Evolutionary conservation across 2,888 invertebrate genomes (phyloP).

Genomic region (Bhutanitis thaidina): DNA sequence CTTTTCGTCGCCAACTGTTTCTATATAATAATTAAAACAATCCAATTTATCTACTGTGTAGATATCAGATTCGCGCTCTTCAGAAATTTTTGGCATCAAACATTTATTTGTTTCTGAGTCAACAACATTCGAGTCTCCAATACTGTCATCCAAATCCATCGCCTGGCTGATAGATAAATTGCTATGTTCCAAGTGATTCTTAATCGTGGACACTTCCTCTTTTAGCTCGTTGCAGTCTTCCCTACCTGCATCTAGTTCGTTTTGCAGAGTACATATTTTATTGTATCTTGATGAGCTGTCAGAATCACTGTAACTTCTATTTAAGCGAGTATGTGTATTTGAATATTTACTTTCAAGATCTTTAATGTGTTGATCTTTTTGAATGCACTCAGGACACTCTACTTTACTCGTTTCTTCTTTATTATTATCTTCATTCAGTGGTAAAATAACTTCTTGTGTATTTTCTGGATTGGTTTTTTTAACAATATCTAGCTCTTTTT

Average conservation of each 20-base stretch:
- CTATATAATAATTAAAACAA: slow-evolving; percentile 53
- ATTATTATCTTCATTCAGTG: background rate
- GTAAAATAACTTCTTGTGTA: background rate
- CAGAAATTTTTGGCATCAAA: slow-evolving; percentile 42
- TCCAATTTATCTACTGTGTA: slow-evolving; percentile 54
- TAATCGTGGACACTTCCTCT: slow-evolving; percentile 65
- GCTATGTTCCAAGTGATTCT: slow-evolving; percentile 58
- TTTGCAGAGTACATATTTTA: slow-evolving; percentile 64
- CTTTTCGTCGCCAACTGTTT: slow-evolving; percentile 47
- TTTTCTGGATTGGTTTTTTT: slow-evolving; percentile 37
- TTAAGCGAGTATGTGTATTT: slow-evolving; percentile 42
- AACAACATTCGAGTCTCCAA: slow-evolving; percentile 41
- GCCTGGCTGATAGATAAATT: slow-evolving; percentile 46
- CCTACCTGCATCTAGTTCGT: slow-evolving; percentile 59
- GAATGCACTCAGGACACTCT: slow-evolving; percentile 38
- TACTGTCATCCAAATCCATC: slow-evolving; percentile 60
- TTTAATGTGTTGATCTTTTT: slow-evolving; percentile 39
- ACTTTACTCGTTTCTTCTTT: slow-evolving; percentile 11
- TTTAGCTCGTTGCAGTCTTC: slow-evolving; percentile 67
- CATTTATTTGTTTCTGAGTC: slow-evolving; percentile 34
- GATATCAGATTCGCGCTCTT: slow-evolving; percentile 38
- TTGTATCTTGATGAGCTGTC: slow-evolving; percentile 57
- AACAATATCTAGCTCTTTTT: slow-evolving; percentile 47
- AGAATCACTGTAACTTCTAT: slow-evolving; percentile 60
- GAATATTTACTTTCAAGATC: slow-evolving; percentile 30